Evolutionary conservation across 2,888 invertebrate species (phyloP), one percentile per base, ranked within the genome.

Genomic region (Ennomos fuscantarius): DNA sequence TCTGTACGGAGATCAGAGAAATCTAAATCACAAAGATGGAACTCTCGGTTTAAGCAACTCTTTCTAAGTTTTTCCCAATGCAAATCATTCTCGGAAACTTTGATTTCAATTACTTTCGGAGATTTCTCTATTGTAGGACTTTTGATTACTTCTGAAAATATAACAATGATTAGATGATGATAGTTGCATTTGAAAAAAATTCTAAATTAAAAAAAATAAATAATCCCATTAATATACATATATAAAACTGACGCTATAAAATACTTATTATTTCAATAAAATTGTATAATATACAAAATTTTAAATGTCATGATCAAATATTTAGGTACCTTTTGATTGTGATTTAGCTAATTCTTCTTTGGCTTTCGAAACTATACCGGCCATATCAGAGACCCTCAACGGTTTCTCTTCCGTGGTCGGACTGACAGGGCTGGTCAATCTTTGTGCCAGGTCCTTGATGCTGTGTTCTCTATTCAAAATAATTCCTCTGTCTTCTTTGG

Each of bases 21-120:
- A 87, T 99, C 99, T 76, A 99, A 93, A 87, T 99, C 99, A 82
- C 99, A 98, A 45, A 98, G 93, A 65, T 96, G 95, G 80, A 97
- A 92, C 62, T 96, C 95, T 63, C 97, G 92, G 60, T 95, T 93
- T 70, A 96, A 92, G 64, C 95, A 95, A 37, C 95, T 95, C 48
- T 96, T 95, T 62, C 78, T 81, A 1, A 99, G 86, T 77, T 97
- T 97, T 78, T 99, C 99, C 99, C 99, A 99, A 76, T 98, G 97
- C 1, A 99, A 86, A 76, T 99, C 99, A 76, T 97, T 97, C 86
- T 98, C 98, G 0, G 97, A 96, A 79, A 98, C 96, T 84, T 97
- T 97, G 34, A 94, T 93, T 79, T 97, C 96, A 41, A 81, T 83
- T 33, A 94, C 78, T 85, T 94, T 95, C 69, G 94, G 94, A 72